Percentiles rank a stretch among this genome's conserved stretches.
Evolutionary conservation across 1,140 invertebrate genomes (phyloP).

Genomic region (Brachionus angularis): DNA sequence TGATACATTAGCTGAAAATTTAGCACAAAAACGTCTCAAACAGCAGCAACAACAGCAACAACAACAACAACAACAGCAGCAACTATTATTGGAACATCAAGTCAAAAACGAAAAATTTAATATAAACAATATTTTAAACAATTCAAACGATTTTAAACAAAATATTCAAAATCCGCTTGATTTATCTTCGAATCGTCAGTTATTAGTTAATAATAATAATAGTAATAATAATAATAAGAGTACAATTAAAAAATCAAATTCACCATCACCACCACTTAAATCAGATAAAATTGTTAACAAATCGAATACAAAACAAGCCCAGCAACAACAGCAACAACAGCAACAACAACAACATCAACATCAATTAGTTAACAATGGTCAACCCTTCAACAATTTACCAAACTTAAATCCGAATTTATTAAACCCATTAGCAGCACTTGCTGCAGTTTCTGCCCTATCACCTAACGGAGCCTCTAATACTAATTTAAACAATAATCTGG

Average conservation of each 20-base stretch:
- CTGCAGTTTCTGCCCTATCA: neutral
- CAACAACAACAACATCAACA: too few species aligned
- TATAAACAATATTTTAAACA: slow-evolving; percentile 25
- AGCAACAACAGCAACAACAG: too few species aligned
- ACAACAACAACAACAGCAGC: neutral
- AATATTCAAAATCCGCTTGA: too few species aligned
- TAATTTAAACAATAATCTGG: neutral
- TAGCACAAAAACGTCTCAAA: slow-evolving; percentile 42
- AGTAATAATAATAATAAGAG: too few species aligned
- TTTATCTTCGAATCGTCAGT: too few species aligned
- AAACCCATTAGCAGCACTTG: slow-evolving; percentile 15
- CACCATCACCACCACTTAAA: slow-evolving; percentile 13
- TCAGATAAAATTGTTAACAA: slow-evolving; percentile 1
- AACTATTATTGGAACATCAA: too few species aligned
- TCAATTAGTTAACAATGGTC: too few species aligned
- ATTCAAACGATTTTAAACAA: too few species aligned
- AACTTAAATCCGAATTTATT: slow-evolving; percentile 21
- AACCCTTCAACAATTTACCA: slow-evolving; percentile 4
- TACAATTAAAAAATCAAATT: slow-evolving; percentile 22
- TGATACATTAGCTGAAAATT: slow-evolving; percentile 36
- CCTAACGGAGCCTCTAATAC: neutral
- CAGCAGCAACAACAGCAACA: slow-evolving; percentile 1
- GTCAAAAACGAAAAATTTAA: slow-evolving; percentile 41
- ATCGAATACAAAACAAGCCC: too few species aligned
- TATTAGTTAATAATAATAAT: too few species aligned